A percentile compares a stretch with the other conserved stretches of the same genome.
phyloP scores from a whole-genome alignment of 2,797 vertebrate genomes.

The Anomalospiza imberbis region DNA sequence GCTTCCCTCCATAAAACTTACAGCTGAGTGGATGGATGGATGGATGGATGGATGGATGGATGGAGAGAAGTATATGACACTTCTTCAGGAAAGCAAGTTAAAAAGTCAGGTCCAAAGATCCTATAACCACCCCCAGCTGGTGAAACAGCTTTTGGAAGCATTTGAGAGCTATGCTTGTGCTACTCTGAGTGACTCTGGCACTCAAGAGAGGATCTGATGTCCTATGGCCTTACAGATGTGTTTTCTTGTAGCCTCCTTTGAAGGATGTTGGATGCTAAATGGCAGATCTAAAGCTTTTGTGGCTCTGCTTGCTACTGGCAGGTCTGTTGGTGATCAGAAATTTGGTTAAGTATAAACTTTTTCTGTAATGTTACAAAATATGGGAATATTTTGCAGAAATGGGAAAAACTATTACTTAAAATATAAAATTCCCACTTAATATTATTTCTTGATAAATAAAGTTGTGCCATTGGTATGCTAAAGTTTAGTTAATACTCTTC shows the following conservation, averaged over 20 bases:
- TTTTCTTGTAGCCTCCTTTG: background rate
- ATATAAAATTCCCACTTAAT: background rate
- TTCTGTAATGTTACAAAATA: background rate
- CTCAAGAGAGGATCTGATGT: background rate
- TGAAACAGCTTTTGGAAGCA: background rate
- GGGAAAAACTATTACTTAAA: background rate
- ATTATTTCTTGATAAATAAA: background rate
- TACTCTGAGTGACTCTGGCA: background rate
- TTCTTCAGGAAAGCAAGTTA: background rate
- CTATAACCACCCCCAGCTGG: background rate
- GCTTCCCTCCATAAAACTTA: background rate
- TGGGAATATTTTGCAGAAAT: background rate
- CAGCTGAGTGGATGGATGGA: fast-evolving
- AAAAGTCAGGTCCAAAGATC: background rate
- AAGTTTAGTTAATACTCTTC: background rate
- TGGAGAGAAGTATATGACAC: fast-evolving
- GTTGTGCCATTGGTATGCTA: background rate
- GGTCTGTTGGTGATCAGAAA: background rate
- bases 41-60: background rate
- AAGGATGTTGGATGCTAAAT: background rate
- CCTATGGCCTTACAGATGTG: background rate
- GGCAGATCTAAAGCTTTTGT: background rate
- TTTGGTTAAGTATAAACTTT: background rate
- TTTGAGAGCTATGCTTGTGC: background rate
- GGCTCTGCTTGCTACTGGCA: background rate